Evolutionary conservation across 2,113 vertebrate species (phyloP).

Genomic region (Phoxinus phoxinus): DNA sequence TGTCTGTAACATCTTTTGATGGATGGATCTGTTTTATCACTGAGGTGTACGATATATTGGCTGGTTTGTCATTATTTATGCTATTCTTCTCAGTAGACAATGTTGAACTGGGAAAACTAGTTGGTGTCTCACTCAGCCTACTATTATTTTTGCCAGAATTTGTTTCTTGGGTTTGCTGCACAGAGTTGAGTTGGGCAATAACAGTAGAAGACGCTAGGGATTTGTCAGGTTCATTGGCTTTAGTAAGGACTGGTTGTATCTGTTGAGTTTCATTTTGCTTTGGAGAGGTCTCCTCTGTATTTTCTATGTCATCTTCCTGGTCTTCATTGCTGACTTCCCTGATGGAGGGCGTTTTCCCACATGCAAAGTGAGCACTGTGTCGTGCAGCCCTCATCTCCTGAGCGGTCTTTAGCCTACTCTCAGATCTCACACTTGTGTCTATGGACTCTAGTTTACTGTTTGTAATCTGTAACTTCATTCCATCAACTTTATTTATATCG

Average conservation of each 20-base stretch:
- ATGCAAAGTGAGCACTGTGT: conserved; percentile 74
- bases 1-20: neutral
- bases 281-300: conserved; percentile 54
- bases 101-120: conserved; percentile 1
- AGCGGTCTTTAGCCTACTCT: conserved; percentile 67
- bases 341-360: conserved; percentile 78
- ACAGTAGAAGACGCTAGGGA: conserved; percentile 26
- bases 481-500: conserved; percentile 60
- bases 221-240: conserved; percentile 48
- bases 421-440: conserved; percentile 61
- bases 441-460: conserved; percentile 61
- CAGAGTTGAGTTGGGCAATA: conserved; percentile 2
- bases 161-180: conserved; percentile 44
- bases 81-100: conserved; percentile 27
- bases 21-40: neutral
- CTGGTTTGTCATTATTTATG: conserved; percentile 33
- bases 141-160: conserved; percentile 4
- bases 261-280: conserved; percentile 39
- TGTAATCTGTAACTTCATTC: conserved; percentile 49
- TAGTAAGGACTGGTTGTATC: conserved; percentile 25
- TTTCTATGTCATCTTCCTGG: conserved; percentile 75
- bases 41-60: conserved; percentile 30
- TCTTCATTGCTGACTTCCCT: conserved; percentile 80
- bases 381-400: conserved; percentile 73
- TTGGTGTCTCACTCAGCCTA: conserved; percentile 25